Conservation (phyloP, 2,888 invertebrate genomes). For the Drosophila mettleri region DNA sequence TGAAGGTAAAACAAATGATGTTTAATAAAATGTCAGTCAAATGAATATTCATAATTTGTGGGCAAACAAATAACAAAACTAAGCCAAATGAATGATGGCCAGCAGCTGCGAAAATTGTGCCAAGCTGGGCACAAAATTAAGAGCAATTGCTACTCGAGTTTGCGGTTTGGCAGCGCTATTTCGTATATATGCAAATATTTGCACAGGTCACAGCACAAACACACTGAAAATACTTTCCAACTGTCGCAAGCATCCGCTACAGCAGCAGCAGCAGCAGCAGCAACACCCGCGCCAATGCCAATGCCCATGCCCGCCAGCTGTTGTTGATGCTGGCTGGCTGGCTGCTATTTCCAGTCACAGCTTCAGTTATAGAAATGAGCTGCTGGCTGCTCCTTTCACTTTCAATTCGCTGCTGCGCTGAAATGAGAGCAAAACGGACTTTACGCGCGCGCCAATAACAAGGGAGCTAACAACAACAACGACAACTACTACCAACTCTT, state of each 20-base stretch:
- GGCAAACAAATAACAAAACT: conserved; percentile 15
- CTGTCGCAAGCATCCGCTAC: conserved; percentile 71
- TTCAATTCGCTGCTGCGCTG: conserved; percentile 63
- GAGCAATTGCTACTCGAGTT: conserved; percentile 79
- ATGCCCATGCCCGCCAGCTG: conserved; percentile 48
- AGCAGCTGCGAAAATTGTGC: conserved; percentile 43
- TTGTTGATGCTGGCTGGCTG: conserved; percentile 24
- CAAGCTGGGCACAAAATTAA: conserved; percentile 64
- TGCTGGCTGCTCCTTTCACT: conserved; percentile 75
- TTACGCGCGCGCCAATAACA: conserved; percentile 57
- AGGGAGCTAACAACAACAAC: conserved; percentile 38
- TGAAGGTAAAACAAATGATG: conserved; percentile 20
- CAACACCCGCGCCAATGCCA: conserved; percentile 55
- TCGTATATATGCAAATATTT: conserved; percentile 64
- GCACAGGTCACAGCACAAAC: conserved; percentile 27
- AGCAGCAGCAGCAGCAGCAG: conserved; percentile 45
- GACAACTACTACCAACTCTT: conserved; percentile 30
- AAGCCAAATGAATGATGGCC: conserved; percentile 17
- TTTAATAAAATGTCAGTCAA: conserved; percentile 51
- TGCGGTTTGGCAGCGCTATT: conserved; percentile 36
- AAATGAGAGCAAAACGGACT: conserved; percentile 79
- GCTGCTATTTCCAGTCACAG: conserved; percentile 33
- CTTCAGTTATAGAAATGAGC: conserved; percentile 64
- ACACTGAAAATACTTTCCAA: conserved; percentile 68
- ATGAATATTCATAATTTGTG: conserved; percentile 53